These are phyloP conservation scores for Onychomys leucogaster DNA, from an alignment of 2,797 vertebrate genomes.

Conservation along the genomic window DNA sequence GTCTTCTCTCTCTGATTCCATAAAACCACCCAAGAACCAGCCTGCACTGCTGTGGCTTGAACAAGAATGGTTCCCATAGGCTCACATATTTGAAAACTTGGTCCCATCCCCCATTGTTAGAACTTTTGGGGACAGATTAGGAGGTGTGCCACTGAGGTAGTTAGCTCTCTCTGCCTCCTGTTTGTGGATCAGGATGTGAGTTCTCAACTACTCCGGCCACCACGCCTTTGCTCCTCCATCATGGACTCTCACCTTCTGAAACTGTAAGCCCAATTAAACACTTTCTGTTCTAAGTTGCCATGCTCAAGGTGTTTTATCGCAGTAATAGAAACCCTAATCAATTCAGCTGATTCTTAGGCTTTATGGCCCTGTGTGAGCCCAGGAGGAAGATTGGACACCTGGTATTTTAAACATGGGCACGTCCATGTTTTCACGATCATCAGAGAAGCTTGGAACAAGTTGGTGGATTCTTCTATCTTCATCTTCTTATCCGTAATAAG, in stretches of 20 bases:
- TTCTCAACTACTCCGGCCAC: background rate
- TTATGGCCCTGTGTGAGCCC: background rate
- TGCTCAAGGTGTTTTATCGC: too few relatives aligned
- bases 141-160: background rate
- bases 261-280: background rate
- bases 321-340: background rate
- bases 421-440: background rate
- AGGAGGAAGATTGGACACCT: background rate
- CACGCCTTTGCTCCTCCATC: background rate
- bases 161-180: background rate
- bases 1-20: background rate
- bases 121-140: background rate
- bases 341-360: background rate
- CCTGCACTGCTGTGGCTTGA: background rate
- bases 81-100: background rate
- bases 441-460: background rate
- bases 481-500: background rate
- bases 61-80: background rate
- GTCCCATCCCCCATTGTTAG: background rate
- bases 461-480: background rate
- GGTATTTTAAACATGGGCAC: background rate
- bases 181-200: background rate
- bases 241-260: background rate
- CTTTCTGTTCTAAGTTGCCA: background rate
- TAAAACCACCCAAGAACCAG: conserved; percentile 8